Base-by-base conservation (phyloP, 2,797 vertebrate species). In the Ctenopoma multispine region DNA sequence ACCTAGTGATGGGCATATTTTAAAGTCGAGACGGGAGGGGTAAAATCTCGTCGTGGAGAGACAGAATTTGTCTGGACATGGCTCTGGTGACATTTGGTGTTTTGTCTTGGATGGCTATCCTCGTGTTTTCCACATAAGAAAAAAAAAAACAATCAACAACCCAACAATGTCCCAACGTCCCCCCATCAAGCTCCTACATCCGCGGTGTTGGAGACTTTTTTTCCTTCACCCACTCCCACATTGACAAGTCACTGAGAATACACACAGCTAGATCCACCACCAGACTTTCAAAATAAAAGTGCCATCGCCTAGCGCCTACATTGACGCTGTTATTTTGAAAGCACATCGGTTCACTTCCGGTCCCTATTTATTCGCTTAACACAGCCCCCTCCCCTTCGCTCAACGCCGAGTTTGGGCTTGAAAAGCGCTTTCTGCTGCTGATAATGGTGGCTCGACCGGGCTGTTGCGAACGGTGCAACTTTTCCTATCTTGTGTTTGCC, bases 361-460 rank as follows among this genome's bases (percentile, higher is more conserved):
- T 1, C 3, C 17, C 21, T 15, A 7, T n/a, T 2, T 11, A 0
- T 54, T 31, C 15, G 1, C 75, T 86, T 83, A 15, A 65, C 54
- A 6, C 20, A 11, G 14, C 24, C 63, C 63, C 72, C 79, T 69
- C 82, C 79, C 75, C 74, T 83, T 67, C 86, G 86, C 82, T 72
- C 73, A 83, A 77, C 75, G 86, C 91, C 81, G 89, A 93, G 69
- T 94, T 92, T 87, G 87, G 90, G 86, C 87, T 86, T 82, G 90
- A 89, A 93, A 90, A 92, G 93, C 92, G 94, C 87, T 86, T 91
- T 92, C 88, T 78, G 81, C 73, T 31, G 75, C 82, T 76, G 80
- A 75, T 85, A 90, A 91, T 91, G 92, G 89, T 68, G 89, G 90
- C 86, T 81, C 38, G 6, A 7, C 5, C 24, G 72, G 73, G 57